Percentiles rank a stretch among this genome's conserved stretches.
phyloP scores from a whole-genome alignment of 2,113 vertebrate genomes.

The Puntigrus tetrazona region DNA sequence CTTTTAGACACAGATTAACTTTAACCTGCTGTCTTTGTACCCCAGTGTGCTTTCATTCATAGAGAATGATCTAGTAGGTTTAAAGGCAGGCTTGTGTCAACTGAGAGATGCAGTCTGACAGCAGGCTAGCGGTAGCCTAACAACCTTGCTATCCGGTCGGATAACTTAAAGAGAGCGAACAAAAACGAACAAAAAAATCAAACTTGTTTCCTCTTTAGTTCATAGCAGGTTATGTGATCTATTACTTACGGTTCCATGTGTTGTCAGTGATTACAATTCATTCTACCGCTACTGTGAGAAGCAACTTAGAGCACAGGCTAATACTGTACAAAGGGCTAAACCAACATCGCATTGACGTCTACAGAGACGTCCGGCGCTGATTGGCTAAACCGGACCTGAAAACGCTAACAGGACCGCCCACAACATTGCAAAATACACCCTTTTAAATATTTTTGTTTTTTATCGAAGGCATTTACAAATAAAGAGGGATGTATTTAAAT shows the following conservation, averaged over 20 bases:
- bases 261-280: conserved; percentile 55
- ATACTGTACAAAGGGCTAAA: conserved; percentile 2
- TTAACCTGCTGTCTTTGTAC: not conserved
- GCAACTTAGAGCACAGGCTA: conserved; percentile 5
- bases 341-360: conserved; percentile 2
- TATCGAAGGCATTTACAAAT: too few relatives aligned
- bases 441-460: too few relatives aligned
- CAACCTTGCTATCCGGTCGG: conserved; percentile 6
- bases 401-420: not conserved
- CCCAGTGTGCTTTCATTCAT: not conserved
- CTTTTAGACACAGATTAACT: not conserved
- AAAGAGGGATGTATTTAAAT: too few relatives aligned
- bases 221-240: not conserved
- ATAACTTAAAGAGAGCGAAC: not conserved
- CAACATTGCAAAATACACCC: not conserved
- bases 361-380: not conserved
- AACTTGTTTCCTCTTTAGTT: not conserved
- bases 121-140: conserved; percentile 27
- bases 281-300: not conserved
- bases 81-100: not conserved
- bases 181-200: not conserved
- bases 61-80: not conserved
- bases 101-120: conserved; percentile 1
- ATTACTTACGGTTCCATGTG: conserved; percentile 57
- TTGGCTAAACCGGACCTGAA: conserved; percentile 14